A percentile compares a stretch with the other conserved stretches of the same genome.
phyloP scores from a whole-genome alignment of 2,888 invertebrate species.

The Folsomia candida region DNA sequence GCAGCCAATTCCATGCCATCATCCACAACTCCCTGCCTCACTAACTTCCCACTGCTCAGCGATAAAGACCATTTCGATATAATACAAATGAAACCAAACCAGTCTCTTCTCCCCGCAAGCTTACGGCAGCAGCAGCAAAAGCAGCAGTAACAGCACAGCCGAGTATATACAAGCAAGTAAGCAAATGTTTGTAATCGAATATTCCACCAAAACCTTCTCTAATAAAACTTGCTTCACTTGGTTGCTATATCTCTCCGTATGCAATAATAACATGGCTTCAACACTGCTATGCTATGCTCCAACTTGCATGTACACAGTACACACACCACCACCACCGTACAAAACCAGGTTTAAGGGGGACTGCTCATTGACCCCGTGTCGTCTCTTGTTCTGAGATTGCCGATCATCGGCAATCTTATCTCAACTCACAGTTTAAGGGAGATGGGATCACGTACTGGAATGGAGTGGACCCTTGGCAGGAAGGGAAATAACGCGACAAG shows the following conservation, averaged over 20 bases:
- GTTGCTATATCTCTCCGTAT: not conserved
- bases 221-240: too few species aligned
- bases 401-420: not conserved
- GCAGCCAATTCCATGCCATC: too few species aligned
- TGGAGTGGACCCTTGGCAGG: too few species aligned
- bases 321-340: too few species aligned
- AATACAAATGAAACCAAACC: slow-evolving; percentile 5
- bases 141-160: too few species aligned
- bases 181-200: slow-evolving; percentile 3
- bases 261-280: not conserved
- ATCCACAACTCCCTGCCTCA: too few species aligned
- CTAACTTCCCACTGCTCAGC: not conserved
- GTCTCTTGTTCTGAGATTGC: too few species aligned
- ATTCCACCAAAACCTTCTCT: not conserved
- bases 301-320: too few species aligned
- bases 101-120: not conserved
- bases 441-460: not conserved
- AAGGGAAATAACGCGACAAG: too few species aligned
- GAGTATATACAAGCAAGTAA: too few species aligned
- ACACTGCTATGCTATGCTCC: too few species aligned
- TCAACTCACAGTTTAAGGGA: not conserved
- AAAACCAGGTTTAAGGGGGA: not conserved
- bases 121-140: not conserved
- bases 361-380: not conserved
- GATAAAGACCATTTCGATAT: slow-evolving; percentile 2